phyloP scores from a whole-genome alignment of 2,113 vertebrate genomes.

The Sphyrna mokarran region DNA sequence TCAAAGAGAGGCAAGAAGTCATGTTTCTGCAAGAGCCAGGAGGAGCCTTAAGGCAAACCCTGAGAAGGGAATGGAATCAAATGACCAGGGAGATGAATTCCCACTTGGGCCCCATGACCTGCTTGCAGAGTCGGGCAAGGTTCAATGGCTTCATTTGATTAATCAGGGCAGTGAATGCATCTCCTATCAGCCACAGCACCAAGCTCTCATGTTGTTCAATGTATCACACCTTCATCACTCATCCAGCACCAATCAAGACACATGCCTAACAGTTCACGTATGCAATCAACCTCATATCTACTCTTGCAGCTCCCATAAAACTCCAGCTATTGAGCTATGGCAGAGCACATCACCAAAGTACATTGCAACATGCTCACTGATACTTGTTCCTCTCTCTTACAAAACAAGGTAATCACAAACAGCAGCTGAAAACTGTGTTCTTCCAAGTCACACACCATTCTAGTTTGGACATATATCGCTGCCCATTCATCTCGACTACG shows the following conservation, averaged over 20 bases:
- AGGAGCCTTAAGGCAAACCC: background rate
- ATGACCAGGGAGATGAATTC: background rate
- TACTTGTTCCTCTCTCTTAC: background rate
- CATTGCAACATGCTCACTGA: background rate
- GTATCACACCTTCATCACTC: background rate
- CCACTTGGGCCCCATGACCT: no score
- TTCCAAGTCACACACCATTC: background rate
- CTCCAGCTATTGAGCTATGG: background rate
- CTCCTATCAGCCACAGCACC: background rate
- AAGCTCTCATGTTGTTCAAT: background rate
- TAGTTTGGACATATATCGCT: background rate
- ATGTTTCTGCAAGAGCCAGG: background rate
- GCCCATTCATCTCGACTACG: background rate
- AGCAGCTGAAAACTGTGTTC: background rate
- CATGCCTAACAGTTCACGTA: background rate
- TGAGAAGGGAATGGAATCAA: background rate
- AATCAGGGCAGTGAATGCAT: no score
- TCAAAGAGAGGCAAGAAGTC: background rate
- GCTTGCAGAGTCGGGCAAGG: no score
- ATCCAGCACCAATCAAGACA: background rate
- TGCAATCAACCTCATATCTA: background rate
- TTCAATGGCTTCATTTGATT: no score
- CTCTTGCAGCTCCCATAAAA: background rate
- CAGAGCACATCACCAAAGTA: background rate
- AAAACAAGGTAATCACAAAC: background rate